Percentiles rank a stretch among this genome's conserved stretches.
phyloP scores from a whole-genome alignment of 2,888 invertebrate genomes.

The Epinotia bilunana region DNA sequence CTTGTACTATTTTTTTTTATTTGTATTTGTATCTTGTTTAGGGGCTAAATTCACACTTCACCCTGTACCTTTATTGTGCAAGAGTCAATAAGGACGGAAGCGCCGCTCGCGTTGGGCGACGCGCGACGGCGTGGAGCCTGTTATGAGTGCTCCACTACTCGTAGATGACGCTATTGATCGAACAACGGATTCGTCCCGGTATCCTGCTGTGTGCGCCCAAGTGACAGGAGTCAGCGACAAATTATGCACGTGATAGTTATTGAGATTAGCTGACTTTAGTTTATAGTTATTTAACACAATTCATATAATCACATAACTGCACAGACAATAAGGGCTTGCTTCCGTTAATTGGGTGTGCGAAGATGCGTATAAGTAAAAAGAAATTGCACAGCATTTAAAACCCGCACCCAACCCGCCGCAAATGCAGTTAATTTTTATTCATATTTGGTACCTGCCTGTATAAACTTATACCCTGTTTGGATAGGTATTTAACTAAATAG shows the following conservation, averaged over 20 bases:
- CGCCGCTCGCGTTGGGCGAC: background rate
- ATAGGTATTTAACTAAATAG: too few relatives aligned
- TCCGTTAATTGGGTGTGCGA: too few relatives aligned
- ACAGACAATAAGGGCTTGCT: background rate
- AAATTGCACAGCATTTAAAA: too few relatives aligned
- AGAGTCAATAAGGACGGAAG: constrained; percentile 9
- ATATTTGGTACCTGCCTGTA: too few relatives aligned
- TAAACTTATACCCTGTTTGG: too few relatives aligned
- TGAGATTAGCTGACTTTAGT: background rate
- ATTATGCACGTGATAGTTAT: background rate
- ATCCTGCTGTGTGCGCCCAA: constrained; percentile 18
- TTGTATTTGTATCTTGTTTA: too few relatives aligned
- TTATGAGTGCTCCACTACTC: background rate
- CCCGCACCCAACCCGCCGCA: too few relatives aligned
- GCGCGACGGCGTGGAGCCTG: background rate
- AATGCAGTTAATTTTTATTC: too few relatives aligned
- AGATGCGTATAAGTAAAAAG: too few relatives aligned
- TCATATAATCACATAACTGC: background rate
- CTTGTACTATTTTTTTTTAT: too few relatives aligned
- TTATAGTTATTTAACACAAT: background rate
- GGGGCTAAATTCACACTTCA: background rate
- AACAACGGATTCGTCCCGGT: constrained; percentile 22
- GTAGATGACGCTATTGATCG: constrained; percentile 34
- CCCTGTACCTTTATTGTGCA: background rate
- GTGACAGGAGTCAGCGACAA: background rate